Conservation (phyloP, 2,797 vertebrate species). For the Darevskia nairensis region DNA sequence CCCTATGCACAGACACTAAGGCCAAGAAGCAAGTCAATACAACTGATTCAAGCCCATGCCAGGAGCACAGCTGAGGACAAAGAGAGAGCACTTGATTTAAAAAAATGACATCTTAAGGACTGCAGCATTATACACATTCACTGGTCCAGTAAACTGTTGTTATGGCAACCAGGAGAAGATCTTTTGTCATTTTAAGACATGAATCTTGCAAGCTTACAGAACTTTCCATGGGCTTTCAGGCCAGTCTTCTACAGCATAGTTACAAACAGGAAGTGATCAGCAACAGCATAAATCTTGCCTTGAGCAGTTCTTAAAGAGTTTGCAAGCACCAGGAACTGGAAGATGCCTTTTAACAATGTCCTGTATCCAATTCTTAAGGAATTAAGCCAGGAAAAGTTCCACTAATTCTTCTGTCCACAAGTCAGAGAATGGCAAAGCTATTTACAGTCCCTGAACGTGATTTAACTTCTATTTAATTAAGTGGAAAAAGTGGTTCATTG, state of each 20-base stretch:
- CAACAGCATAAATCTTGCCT: slow-evolving; percentile 18
- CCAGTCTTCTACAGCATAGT: neutral
- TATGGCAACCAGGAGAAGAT: slow-evolving; percentile 55
- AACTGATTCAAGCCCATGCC: slow-evolving; percentile 28
- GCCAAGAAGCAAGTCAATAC: slow-evolving; percentile 37
- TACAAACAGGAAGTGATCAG: slow-evolving; percentile 38
- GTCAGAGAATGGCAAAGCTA: neutral
- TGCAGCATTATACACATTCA: slow-evolving; percentile 37
- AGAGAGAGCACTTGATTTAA: slow-evolving; percentile 18
- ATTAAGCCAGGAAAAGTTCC: slow-evolving; percentile 23
- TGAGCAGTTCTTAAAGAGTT: neutral
- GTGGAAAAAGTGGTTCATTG: neutral
- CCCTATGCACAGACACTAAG: slow-evolving; percentile 1
- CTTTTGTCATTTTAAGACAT: slow-evolving; percentile 1
- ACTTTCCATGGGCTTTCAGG: neutral
- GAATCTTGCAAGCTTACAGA: neutral
- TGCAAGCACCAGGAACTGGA: neutral
- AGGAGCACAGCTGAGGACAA: slow-evolving; percentile 11
- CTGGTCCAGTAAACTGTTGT: slow-evolving; percentile 19
- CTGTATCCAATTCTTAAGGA: slow-evolving; percentile 15
- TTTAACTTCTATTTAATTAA: neutral
- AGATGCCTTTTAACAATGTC: slow-evolving; percentile 6
- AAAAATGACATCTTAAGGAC: slow-evolving; percentile 47
- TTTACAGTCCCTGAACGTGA: neutral
- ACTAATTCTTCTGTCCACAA: slow-evolving; percentile 20